Conservation (phyloP, 2,888 invertebrate species). For the Diaphora mendica region DNA sequence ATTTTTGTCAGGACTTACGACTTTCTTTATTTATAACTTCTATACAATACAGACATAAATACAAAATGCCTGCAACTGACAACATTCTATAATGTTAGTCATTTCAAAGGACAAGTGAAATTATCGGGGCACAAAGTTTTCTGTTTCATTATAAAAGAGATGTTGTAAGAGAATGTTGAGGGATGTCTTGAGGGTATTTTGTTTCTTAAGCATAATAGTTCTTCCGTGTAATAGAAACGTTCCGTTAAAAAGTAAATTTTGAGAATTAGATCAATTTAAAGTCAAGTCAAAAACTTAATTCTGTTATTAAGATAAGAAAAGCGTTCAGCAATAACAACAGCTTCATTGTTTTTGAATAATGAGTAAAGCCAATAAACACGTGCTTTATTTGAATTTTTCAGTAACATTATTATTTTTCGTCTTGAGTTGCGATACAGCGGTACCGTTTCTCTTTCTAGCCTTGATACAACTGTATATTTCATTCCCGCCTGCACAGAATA, state of each 20-base stretch:
- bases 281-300: too few species aligned
- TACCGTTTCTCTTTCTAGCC: neutral
- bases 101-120: neutral
- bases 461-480: too few species aligned
- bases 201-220: neutral
- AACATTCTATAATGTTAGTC: neutral
- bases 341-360: too few species aligned
- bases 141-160: neutral
- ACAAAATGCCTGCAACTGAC: neutral
- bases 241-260: neutral
- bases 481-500: too few species aligned
- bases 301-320: too few species aligned
- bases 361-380: too few species aligned
- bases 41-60: neutral
- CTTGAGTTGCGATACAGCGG: neutral
- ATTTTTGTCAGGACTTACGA: neutral
- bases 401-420: neutral
- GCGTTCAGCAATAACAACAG: too few species aligned
- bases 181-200: neutral
- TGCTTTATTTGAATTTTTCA: neutral
- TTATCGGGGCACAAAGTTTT: neutral
- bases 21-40: neutral
- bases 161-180: neutral
- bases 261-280: neutral
- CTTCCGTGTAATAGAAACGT: neutral